phyloP scores from a whole-genome alignment of 2,113 vertebrate genomes.

The Sciurus niger region DNA sequence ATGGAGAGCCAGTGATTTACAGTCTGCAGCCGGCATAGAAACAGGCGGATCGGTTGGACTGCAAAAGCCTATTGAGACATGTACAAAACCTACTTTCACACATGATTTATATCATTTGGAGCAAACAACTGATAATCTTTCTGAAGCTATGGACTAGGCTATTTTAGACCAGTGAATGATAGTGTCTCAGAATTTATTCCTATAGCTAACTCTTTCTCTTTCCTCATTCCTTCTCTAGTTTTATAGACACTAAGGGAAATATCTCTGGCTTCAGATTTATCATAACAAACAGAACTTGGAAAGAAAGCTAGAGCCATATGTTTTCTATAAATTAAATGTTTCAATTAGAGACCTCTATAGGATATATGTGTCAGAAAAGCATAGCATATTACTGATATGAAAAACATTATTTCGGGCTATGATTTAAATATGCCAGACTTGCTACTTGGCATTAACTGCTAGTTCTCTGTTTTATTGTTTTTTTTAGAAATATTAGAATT shows the following conservation, averaged over 20 bases:
- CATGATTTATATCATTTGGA: slow-evolving; percentile 77
- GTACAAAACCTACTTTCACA: slow-evolving; percentile 75
- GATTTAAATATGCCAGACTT: slow-evolving; percentile 46
- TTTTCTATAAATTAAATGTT: slow-evolving; percentile 70
- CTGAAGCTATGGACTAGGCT: slow-evolving; percentile 11
- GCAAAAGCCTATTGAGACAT: slow-evolving; percentile 60
- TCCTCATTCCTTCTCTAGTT: slow-evolving; percentile 14
- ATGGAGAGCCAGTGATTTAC: slow-evolving; percentile 74
- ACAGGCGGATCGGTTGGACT: slow-evolving; percentile 3
- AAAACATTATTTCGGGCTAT: slow-evolving; percentile 37
- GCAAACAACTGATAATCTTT: slow-evolving; percentile 80
- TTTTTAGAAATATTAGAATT: not conserved
- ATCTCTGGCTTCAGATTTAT: slow-evolving; percentile 59
- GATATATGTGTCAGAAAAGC: not conserved
- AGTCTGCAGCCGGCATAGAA: slow-evolving; percentile 26
- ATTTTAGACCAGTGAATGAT: slow-evolving; percentile 72
- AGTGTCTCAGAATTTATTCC: slow-evolving; percentile 67
- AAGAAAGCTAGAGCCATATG: slow-evolving; percentile 65
- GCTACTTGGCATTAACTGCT: not conserved
- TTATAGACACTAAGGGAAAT: slow-evolving; percentile 68
- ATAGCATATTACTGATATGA: not conserved
- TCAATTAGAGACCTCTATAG: slow-evolving; percentile 60
- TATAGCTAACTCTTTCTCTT: slow-evolving; percentile 51
- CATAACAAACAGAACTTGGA: slow-evolving; percentile 62
- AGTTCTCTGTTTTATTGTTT: slow-evolving; percentile 37